phyloP scores from a whole-genome alignment of 1,140 invertebrate species.

The Eurosta solidaginis region DNA sequence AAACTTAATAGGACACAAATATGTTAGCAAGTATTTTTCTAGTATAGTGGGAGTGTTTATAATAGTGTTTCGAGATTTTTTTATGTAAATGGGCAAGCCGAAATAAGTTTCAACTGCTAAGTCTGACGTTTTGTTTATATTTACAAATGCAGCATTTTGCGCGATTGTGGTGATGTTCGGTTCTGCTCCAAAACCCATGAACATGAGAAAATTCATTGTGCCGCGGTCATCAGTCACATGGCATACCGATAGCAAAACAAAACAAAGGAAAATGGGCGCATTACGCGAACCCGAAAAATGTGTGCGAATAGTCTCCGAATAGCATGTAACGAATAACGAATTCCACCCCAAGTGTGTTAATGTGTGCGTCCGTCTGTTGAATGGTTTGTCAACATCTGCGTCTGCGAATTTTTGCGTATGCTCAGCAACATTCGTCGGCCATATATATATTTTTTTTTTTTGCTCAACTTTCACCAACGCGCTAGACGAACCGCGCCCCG shows the following conservation, averaged over 20 bases:
- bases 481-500: neutral
- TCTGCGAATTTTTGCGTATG: conserved; percentile 4
- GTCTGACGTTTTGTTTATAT: no score
- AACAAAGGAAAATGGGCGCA: conserved; percentile 8
- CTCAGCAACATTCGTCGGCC: neutral
- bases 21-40: no score
- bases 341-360: neutral
- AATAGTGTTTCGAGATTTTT: no score
- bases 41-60: no score
- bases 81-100: no score
- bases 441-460: conserved; percentile 3
- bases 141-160: no score
- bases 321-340: neutral
- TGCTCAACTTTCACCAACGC: neutral
- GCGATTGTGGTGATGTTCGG: no score
- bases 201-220: neutral
- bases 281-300: neutral
- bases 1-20: no score
- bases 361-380: neutral
- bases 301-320: neutral
- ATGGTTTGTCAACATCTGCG: neutral
- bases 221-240: neutral
- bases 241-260: conserved; percentile 3
- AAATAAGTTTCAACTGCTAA: no score
- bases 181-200: no score